A percentile compares a stretch with the other conserved stretches of the same genome.
These are phyloP conservation scores for Heterodera schachtii DNA, from an alignment of 1,140 invertebrate genomes.

Conservation along the genomic window DNA sequence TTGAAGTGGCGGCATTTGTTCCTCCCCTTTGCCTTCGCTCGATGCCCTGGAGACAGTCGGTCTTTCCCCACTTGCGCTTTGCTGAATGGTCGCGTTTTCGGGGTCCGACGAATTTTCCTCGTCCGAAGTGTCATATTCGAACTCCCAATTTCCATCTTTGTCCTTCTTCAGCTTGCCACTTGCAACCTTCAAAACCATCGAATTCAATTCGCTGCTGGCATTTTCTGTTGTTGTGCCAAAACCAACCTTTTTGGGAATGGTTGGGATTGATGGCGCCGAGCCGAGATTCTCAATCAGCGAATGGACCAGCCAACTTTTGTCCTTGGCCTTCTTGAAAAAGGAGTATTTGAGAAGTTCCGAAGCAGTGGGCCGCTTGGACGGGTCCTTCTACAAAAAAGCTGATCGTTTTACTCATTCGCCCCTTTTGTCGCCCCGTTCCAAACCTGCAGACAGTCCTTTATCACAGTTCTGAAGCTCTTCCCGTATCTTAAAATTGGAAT, in stretches of 20 bases:
- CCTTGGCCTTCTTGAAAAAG: constrained; percentile 99
- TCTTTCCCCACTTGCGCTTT: not conserved
- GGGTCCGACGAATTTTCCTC: constrained; percentile 47
- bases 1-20: constrained; percentile 20
- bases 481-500: constrained; percentile 73
- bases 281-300: constrained; percentile 69
- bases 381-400: constrained; percentile 75
- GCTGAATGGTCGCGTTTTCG: constrained; percentile 32
- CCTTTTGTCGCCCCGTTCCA: not conserved
- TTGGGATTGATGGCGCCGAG: constrained; percentile 45
- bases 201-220: not conserved
- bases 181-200: constrained; percentile 50
- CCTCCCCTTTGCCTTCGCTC: constrained; percentile 23
- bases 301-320: constrained; percentile 77
- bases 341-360: constrained; percentile 96
- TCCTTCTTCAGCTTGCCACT: constrained; percentile 65
- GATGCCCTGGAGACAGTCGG: constrained; percentile 6
- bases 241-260: constrained; percentile 54
- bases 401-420: not conserved
- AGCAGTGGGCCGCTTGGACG: constrained; percentile 88
- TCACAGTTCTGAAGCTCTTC: constrained; percentile 92
- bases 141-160: constrained; percentile 66
- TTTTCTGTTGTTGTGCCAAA: constrained; percentile 5
- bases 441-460: constrained; percentile 83
- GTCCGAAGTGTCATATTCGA: constrained; percentile 60